phyloP scores from a whole-genome alignment of 1,140 invertebrate species.

The Olivierus martensii region DNA sequence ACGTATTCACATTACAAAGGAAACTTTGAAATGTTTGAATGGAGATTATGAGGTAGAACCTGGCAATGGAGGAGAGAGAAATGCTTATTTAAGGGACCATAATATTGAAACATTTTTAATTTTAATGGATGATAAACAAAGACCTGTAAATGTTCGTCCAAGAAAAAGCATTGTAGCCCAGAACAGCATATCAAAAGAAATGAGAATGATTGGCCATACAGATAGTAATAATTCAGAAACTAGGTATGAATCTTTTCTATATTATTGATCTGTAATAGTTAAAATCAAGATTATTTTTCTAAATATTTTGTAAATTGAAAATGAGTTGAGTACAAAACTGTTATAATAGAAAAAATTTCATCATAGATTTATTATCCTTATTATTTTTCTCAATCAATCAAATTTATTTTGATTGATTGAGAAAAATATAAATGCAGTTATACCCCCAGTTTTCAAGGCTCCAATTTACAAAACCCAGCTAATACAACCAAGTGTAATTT shows the following conservation, averaged over 20 bases:
- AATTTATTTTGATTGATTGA: no score
- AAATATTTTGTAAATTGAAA: no score
- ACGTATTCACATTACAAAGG: conserved; percentile 85
- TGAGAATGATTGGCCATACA: conserved; percentile 62
- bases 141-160: conserved; percentile 17
- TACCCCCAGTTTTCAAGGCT: no score
- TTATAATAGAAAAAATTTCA: no score
- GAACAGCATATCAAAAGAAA: conserved; percentile 70
- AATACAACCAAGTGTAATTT: no score
- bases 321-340: no score
- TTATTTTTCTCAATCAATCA: no score
- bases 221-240: conserved; percentile 37
- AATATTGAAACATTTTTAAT: conserved; percentile 89
- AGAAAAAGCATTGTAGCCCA: conserved; percentile 20
- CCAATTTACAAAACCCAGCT: no score
- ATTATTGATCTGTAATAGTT: no score
- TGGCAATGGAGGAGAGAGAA: conserved; percentile 64
- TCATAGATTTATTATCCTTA: no score
- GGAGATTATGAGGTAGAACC: conserved; percentile 81
- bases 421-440: no score
- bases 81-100: conserved; percentile 75
- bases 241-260: conserved; percentile 10
- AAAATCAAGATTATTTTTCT: no score
- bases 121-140: conserved; percentile 33
- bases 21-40: conserved; percentile 68